Percentiles rank a stretch among this genome's conserved stretches.
Conservation (phyloP, 2,113 vertebrate species). For the Trematocara marginatum region DNA sequence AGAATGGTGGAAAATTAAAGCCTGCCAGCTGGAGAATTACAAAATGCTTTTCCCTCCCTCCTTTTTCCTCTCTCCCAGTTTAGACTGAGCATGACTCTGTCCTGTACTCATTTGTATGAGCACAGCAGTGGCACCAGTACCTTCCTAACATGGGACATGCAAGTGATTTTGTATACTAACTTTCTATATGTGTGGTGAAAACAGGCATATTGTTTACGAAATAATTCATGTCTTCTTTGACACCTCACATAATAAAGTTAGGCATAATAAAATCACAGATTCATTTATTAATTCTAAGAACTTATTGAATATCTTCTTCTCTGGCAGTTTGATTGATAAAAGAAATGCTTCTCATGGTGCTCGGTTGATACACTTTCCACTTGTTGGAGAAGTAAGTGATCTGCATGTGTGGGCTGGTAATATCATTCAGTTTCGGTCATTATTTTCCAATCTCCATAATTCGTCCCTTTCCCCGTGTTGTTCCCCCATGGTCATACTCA, state of each 20-base stretch:
- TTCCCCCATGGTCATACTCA: conserved; percentile 86
- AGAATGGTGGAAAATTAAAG: conserved; percentile 99
- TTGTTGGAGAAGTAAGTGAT: conserved; percentile 51
- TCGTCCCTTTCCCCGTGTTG: conserved; percentile 76
- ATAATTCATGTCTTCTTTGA: conserved; percentile 6
- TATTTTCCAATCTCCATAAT: conserved; percentile 79
- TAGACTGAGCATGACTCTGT: conserved; percentile 58
- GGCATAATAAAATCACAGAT: neutral
- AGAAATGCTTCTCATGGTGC: conserved; percentile 21
- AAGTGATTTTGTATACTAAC: conserved; percentile 11
- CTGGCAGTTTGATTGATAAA: conserved; percentile 25
- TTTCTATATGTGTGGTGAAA: neutral
- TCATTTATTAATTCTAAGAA: conserved; percentile 10
- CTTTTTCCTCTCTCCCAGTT: conserved; percentile 58
- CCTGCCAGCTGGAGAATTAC: conserved; percentile 99
- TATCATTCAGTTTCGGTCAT: conserved; percentile 69
- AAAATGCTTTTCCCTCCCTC: conserved; percentile 76
- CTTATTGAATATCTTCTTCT: conserved; percentile 14
- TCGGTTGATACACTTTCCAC: conserved; percentile 41
- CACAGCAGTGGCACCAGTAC: conserved; percentile 67
- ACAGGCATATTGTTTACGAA: neutral
- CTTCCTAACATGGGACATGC: conserved; percentile 49
- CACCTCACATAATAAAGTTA: conserved; percentile 10
- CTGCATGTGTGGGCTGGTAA: conserved; percentile 69
- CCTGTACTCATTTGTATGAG: conserved; percentile 78